phyloP scores from a whole-genome alignment of 1,140 invertebrate genomes.

The Heliothis subflexa region DNA sequence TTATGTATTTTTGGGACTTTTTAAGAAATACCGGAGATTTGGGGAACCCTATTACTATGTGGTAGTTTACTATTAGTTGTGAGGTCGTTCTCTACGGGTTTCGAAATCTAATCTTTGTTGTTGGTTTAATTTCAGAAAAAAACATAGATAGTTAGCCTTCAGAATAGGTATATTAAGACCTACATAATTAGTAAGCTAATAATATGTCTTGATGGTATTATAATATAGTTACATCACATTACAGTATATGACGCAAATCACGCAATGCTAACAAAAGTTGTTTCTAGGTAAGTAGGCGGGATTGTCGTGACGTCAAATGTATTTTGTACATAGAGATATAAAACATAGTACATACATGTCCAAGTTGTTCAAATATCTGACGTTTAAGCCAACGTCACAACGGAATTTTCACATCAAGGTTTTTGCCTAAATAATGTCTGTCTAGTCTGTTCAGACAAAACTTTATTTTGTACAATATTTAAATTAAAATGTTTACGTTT shows the following conservation, averaged over 20 bases:
- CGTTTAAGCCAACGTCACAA: not conserved
- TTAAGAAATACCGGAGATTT: not conserved
- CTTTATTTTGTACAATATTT: not conserved
- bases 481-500: not conserved
- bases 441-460: not conserved
- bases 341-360: no score
- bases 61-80: not conserved
- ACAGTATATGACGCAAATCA: not conserved
- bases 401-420: constrained; percentile 6
- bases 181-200: not conserved
- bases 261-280: not conserved
- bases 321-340: not conserved
- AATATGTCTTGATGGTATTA: not conserved
- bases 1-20: not conserved
- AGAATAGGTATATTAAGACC: not conserved
- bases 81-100: not conserved
- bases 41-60: not conserved
- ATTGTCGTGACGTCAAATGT: not conserved
- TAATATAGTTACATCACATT: not conserved
- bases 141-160: not conserved
- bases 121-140: not conserved
- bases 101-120: not conserved
- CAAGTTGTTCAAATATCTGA: not conserved
- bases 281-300: not conserved
- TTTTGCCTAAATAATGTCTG: not conserved